phyloP scores from a whole-genome alignment of 2,888 invertebrate species.

The Chymomyza caudatula region DNA sequence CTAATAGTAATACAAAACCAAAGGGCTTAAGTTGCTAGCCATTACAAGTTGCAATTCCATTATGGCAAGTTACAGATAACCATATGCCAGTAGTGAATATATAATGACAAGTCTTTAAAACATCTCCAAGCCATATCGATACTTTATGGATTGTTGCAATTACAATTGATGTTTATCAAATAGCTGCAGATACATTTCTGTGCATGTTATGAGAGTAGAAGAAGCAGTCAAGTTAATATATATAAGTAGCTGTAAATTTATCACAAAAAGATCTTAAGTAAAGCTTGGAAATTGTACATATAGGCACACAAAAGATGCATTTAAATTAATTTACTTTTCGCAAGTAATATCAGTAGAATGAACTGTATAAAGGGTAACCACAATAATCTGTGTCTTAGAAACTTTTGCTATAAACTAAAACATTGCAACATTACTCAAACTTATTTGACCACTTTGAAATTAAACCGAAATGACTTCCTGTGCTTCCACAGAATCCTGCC shows the following conservation, averaged over 20 bases:
- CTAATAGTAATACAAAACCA: neutral
- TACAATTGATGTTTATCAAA: neutral
- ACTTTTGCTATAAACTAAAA: neutral
- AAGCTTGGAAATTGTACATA: too few relatives aligned
- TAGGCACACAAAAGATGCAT: too few relatives aligned
- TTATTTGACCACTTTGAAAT: neutral
- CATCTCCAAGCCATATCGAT: neutral
- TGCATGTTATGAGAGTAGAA: too few relatives aligned
- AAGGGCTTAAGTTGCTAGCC: neutral
- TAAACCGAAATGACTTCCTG: neutral
- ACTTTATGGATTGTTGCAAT: neutral
- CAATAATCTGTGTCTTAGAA: neutral
- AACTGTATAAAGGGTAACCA: too few relatives aligned
- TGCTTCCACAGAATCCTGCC: neutral
- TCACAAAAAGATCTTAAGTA: too few relatives aligned
- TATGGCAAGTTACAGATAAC: neutral
- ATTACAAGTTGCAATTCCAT: neutral
- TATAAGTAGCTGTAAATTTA: neutral
- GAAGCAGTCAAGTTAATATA: too few relatives aligned
- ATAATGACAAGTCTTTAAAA: neutral
- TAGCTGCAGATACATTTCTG: neutral
- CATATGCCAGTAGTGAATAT: neutral
- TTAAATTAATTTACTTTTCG: too few relatives aligned
- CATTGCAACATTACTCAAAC: neutral
- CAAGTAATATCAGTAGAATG: too few relatives aligned